Evolutionary conservation across 1,140 invertebrate species (phyloP).

Genomic region (Macrobrachium nipponense): DNA sequence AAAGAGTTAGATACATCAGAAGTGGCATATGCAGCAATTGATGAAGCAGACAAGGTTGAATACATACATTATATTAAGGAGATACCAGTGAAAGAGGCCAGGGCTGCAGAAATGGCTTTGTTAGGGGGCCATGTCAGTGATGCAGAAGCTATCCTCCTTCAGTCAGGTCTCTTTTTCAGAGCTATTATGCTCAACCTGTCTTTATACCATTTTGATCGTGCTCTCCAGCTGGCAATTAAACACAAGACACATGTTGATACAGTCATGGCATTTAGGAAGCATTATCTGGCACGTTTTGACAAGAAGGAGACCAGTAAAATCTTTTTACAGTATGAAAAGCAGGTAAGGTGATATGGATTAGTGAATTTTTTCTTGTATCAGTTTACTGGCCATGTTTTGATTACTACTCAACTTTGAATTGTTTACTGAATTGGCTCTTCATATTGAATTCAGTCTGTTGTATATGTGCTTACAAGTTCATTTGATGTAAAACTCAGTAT

Average conservation of each 20-base stretch:
- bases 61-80: slow-evolving; percentile 88
- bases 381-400: too few relatives aligned
- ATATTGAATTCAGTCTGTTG: too few relatives aligned
- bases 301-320: slow-evolving; percentile 82
- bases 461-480: too few relatives aligned
- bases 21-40: slow-evolving; percentile 92
- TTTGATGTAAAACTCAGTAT: too few relatives aligned
- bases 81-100: slow-evolving; percentile 73
- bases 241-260: slow-evolving; percentile 82
- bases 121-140: slow-evolving; percentile 82
- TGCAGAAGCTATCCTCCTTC: slow-evolving; percentile 85
- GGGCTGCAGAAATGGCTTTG: slow-evolving; percentile 84
- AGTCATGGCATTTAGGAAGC: slow-evolving; percentile 80
- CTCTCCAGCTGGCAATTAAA: slow-evolving; percentile 85
- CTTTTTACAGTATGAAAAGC: slow-evolving; percentile 76
- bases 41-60: slow-evolving; percentile 90
- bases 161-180: slow-evolving; percentile 80
- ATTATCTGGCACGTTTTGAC: slow-evolving; percentile 80
- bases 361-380: too few relatives aligned
- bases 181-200: slow-evolving; percentile 86
- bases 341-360: slow-evolving; percentile 66
- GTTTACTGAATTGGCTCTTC: too few relatives aligned
- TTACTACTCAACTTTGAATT: too few relatives aligned
- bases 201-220: slow-evolving; percentile 89
- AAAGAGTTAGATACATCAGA: slow-evolving; percentile 87